Percentiles rank a stretch among this genome's conserved stretches.
These are phyloP conservation scores for Porites cylindrica DNA, from an alignment of 92 coral and sea anemone species.

Conservation along the genomic window DNA sequence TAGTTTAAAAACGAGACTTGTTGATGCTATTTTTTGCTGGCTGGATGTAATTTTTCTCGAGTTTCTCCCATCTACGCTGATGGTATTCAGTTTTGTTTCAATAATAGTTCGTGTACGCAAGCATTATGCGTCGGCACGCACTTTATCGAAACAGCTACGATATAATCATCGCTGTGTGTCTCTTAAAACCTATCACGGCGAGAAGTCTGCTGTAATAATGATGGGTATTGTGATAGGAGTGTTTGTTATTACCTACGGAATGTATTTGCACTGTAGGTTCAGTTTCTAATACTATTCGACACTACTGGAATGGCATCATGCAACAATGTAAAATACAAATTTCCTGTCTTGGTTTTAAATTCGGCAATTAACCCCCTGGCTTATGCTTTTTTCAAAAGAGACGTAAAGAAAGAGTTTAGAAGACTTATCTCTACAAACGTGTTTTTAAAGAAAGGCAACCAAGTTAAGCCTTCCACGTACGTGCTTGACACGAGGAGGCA, in stretches of 20 bases:
- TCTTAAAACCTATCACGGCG: background rate
- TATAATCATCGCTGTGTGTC: background rate
- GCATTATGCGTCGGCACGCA: background rate
- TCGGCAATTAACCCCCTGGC: conserved; percentile 22
- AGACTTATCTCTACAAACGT: background rate
- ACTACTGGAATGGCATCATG: background rate
- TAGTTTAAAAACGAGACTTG: background rate
- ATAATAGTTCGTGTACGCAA: background rate
- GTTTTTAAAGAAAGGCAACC: too few species aligned
- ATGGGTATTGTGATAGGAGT: conserved; percentile 3
- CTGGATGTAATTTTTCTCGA: background rate
- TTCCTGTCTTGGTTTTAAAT: conserved; percentile 1
- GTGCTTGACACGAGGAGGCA: too few species aligned
- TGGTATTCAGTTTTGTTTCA: background rate
- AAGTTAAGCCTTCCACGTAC: too few species aligned
- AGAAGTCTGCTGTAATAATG: background rate
- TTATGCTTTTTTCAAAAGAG: conserved; percentile 7
- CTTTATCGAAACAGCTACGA: conserved; percentile 13
- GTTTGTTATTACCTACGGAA: background rate
- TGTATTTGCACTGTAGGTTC: background rate
- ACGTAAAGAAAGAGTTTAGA: background rate
- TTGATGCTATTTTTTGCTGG: background rate
- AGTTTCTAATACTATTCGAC: background rate
- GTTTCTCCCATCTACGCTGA: background rate
- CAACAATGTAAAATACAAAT: background rate